Base-by-base conservation (phyloP, 2,888 invertebrate genomes). In the Harpalus rubripes region DNA sequence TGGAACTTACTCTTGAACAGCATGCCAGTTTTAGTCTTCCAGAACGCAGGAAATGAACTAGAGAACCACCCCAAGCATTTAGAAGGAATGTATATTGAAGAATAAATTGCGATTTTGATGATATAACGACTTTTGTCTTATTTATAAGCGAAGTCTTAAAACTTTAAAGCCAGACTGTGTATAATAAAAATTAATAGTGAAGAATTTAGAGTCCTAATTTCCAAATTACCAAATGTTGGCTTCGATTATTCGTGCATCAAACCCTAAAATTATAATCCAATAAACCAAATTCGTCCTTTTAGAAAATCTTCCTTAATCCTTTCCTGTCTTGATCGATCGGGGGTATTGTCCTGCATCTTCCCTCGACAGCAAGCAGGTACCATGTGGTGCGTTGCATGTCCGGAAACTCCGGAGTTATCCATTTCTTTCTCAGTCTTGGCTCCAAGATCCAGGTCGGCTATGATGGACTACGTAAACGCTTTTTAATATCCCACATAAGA, bases 321-420 rank as follows among this genome's bases (percentile, higher is more conserved):
- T 12, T 7, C 44, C 44, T 52, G 44, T 12, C 10, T 52, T 52
- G 44, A 52, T 52, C 44, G 44, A 52, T 74, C 72, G 68, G 74
- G 74, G 83, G 76, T 83, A 83, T 74, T 74, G 83, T 76, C 74
- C 83, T 63, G 59, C 56, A 72, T 18, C 58, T 3, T 32, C 78
- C 56, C n/a, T 3, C 76, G 6, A 18, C 15, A 8, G 5, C 26
- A 4, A 10, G 15, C 74, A 83, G 76, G 74, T 76, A 83, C 76
- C 74, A 74, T 41, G 41, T 76, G 63, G 81, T 81, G 76, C 76
- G 76, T 81, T 39, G 81, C 81, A 81, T 81, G 81, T 81, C 68
- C 81, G 68, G 81, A 74, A 52, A 52, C 44, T 52, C 44, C 44
- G 44, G 32, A 5, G 44, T 12, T 52, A 52, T 52, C 44, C 44